These are phyloP conservation scores for Phataginus tricuspis DNA, from an alignment of 2,797 vertebrate species.

Conservation along the genomic window DNA sequence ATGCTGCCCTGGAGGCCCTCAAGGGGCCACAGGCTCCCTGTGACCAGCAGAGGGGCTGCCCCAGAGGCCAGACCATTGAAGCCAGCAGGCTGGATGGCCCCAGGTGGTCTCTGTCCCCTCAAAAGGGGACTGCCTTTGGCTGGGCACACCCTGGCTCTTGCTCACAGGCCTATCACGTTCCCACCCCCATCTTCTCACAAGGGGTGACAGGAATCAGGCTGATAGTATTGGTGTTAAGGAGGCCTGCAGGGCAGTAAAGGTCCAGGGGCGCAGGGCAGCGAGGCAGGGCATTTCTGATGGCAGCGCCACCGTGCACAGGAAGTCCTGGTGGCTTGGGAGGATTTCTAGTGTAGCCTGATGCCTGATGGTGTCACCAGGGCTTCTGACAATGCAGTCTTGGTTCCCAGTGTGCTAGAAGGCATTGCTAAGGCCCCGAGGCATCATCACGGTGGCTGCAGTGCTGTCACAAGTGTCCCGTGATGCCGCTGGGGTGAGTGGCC, in stretches of 20 bases:
- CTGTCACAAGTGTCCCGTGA: neutral
- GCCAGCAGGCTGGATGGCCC: neutral
- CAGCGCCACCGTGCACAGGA: neutral
- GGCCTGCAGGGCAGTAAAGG: neutral
- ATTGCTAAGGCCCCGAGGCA: neutral
- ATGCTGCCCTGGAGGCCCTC: neutral
- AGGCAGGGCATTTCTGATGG: conserved; percentile 26
- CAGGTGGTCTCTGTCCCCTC: neutral
- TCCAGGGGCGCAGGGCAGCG: conserved; percentile 8
- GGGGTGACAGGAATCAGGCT: neutral
- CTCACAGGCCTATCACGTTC: neutral
- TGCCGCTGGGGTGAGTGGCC: neutral
- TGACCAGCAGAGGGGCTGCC: neutral
- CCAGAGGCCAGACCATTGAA: neutral
- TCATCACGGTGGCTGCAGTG: neutral
- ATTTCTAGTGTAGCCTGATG: neutral
- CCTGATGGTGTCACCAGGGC: neutral
- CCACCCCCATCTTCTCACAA: neutral
- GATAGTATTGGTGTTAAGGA: neutral
- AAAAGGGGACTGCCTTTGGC: neutral
- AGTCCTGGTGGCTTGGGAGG: neutral
- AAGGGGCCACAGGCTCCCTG: neutral
- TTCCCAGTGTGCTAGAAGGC: neutral
- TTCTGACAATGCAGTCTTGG: neutral
- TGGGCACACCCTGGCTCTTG: neutral